Conservation (phyloP, 2,113 vertebrate genomes). For the Cairina moschata region DNA sequence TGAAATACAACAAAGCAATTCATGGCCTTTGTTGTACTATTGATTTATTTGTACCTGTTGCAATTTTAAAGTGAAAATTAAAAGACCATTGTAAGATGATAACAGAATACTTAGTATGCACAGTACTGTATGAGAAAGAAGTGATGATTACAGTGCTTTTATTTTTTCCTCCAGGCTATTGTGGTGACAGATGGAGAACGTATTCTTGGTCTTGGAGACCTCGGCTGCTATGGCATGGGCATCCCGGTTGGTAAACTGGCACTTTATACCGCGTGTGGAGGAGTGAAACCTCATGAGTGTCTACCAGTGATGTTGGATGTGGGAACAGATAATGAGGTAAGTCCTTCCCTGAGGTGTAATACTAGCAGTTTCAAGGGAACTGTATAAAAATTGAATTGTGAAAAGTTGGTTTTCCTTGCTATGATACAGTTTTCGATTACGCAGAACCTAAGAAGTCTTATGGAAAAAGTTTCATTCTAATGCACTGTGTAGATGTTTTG, state of each 20-base stretch:
- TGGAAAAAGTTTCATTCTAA: not conserved
- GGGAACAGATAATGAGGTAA: conserved; percentile 96
- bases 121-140: not conserved
- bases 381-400: not conserved
- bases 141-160: not conserved
- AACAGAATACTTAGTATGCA: not conserved
- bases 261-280: conserved; percentile 94
- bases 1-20: not conserved
- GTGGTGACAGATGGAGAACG: conserved; percentile 97
- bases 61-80: not conserved
- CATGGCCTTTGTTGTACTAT: not conserved
- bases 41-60: not conserved
- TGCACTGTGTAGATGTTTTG: not conserved
- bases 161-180: conserved; percentile 81
- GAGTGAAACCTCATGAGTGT: conserved; percentile 90
- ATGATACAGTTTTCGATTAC: not conserved
- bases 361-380: not conserved
- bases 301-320: conserved; percentile 94
- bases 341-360: not conserved
- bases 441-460: fast-evolving
- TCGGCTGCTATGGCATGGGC: conserved; percentile 96
- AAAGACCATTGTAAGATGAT: not conserved
- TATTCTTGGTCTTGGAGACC: conserved; percentile 95
- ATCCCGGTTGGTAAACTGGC: conserved; percentile 98
- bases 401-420: not conserved